Base-by-base conservation (phyloP, 2,888 invertebrate species). In the Sminthurinus aureus region DNA sequence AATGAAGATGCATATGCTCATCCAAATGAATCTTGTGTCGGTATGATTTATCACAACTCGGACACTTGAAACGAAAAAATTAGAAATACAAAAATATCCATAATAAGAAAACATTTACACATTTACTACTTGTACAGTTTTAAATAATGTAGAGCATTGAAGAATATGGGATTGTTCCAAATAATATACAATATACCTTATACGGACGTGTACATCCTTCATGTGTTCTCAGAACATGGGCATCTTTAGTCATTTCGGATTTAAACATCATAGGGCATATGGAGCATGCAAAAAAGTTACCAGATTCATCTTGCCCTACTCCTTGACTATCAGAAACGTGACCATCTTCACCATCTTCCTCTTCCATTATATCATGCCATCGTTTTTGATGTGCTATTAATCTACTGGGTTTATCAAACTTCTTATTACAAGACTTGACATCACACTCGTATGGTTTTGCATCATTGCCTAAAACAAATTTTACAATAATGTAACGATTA, bases 1-100 rank as follows among this genome's bases (percentile, higher is more conserved):
- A 12, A 71, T 71, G 71, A 71, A 71, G 71, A 9, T 71, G 12
- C 71, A 71, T 71, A 22, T 71, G 71, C 12, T 20, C 24, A 71
- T 71, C 71, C 71, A 71, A 71, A 13, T 71, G 71, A 71, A 71
- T 20, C 24, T 71, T 71, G 22, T 71, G 24, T 12, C 71, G 71
- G 24, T 22, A 71, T 6, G 8, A 22, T 22, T 71, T 71, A 13
- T 71, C 71, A 71, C 71, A 71, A 22, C 11, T 20, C 4, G 20
- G 1, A 71, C 71, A 71, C 24, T 22, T 71, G 66, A n/a, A 18
- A 6, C n/a, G 66, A n/a, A n/a, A n/a, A n/a, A n/a, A 64, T 64
- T 64, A 64, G 15, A 64, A 64, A 64, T 64, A 64, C 11, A 64
- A 64, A 64, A 64, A 13, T 64, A 64, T 64, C 11, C n/a, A n/a